Evolutionary conservation across 2,888 invertebrate genomes (phyloP), one percentile per base, ranked within the genome.

Genomic region (Hesperia comma): DNA sequence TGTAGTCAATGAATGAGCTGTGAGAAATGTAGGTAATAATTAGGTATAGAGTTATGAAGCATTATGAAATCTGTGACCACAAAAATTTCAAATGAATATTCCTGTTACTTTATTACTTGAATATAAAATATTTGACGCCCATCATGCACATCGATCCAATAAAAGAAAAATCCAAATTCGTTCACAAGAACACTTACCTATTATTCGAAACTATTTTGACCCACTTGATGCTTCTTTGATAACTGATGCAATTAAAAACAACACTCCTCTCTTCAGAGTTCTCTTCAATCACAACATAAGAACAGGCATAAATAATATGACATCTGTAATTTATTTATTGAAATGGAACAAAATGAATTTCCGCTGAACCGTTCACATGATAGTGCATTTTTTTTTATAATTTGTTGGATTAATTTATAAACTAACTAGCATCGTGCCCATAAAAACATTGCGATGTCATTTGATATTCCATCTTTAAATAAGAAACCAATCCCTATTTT

Each of bases 151-250:
- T 70, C 72, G 69, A 71, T 68, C 63, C 63, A 70, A 63, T 71
- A 60, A 69, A 63, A 63, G 63, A 63, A 68, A 72, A 70, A 69
- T 68, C 70, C 68, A 71, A 72, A 73, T 68, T 70, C 72, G 60
- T 74, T 68, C 67, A 58, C 69, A 69, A 70, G 69, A 68, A 72
- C 71, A 76, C 76, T 76, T 76, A 76, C 76, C 76, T 46, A 67
- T 37, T 67, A 37, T 43, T 49, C 14, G 15, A 56, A 67, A 55
- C 67, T 61, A 67, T 19, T 60, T 55, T 55, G 53, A 61, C 46
- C 40, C 37, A 55, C 55, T 61, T 61, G 49, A 67, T 15, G 19
- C 67, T 67, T 61, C 61, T 43, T 61, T 37, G 21, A 33, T n/a
- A 55, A 21, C n/a, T 10, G 19, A 63, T 63, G 53, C 37, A 40